Evolutionary conservation across 2,888 invertebrate genomes (phyloP), one percentile per base, ranked within the genome.

Genomic region (Cenopis cana): DNA sequence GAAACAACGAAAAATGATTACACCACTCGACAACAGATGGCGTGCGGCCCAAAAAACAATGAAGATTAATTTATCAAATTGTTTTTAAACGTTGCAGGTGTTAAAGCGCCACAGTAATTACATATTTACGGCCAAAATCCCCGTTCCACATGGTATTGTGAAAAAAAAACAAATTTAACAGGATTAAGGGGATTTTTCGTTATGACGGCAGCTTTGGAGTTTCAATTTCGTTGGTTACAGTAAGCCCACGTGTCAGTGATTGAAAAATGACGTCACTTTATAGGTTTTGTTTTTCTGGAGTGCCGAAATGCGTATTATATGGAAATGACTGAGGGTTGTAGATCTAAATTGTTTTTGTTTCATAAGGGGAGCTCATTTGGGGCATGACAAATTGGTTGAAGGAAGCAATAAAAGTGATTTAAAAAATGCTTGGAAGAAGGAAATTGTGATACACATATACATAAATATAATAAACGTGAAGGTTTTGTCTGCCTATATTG

Each of bases 331-430:
- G 24, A 57, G 49, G 67, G 57, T 24, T 36, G 36, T 46, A 50
- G 50, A 38, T 68, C 59, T 38, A 59, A 50, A 68, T 68, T 59
- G 50, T 68, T 68, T 68, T 68, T 50, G 49, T 54, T 66, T 66
- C 29, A 33, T 66, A 20, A 36, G 50, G 46, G 67, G 57, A 59
- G 57, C 57, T 49, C 24, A 65, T 59, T 59, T 59, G 36, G 64
- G 52, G 11, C 20, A 33, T 62, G 64, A 64, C 38, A 64, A 64
- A 64, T 64, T 38, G 38, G 20, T 64, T 64, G 10, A 50, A 0
- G 52, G 52, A 54, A 54, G 52, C 46, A 46, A 33, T n/a, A 64
- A 64, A 54, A 54, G n/a, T 20, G 20, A 52, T 62, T 62, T 52
- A 20, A 62, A n/a, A 9, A 33, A 61, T 33, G 36, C 20, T 49